Conservation (phyloP, 1,140 invertebrate species). For the Zeugodacus cucurbitae region DNA sequence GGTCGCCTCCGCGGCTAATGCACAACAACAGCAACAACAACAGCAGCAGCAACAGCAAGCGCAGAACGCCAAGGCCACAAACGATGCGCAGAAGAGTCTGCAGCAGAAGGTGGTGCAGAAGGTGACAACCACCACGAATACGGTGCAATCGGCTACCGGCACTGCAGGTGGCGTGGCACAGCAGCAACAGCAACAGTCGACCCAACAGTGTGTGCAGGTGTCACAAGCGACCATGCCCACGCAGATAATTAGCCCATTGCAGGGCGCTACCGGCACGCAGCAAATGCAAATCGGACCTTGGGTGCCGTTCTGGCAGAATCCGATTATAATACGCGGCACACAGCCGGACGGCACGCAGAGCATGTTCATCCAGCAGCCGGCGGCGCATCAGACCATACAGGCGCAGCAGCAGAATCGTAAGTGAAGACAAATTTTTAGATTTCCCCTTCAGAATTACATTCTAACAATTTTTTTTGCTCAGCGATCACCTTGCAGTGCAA, state of each 20-base stretch:
- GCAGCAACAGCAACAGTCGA: slow-evolving; percentile 64
- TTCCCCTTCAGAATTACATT: background rate
- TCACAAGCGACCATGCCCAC: slow-evolving; percentile 73
- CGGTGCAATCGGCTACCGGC: slow-evolving; percentile 55
- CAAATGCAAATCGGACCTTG: slow-evolving; percentile 73
- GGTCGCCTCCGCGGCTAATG: slow-evolving; percentile 50
- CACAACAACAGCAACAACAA: slow-evolving; percentile 49
- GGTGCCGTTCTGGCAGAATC: slow-evolving; percentile 81
- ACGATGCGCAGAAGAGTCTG: slow-evolving; percentile 62
- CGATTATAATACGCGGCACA: slow-evolving; percentile 84
- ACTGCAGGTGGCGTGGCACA: slow-evolving; percentile 49
- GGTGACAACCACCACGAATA: slow-evolving; percentile 66
- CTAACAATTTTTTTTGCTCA: slow-evolving; percentile 38
- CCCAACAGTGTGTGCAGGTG: slow-evolving; percentile 75
- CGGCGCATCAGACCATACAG: slow-evolving; percentile 61
- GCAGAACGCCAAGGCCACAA: slow-evolving; percentile 46
- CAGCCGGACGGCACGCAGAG: slow-evolving; percentile 76
- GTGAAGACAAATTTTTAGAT: slow-evolving; percentile 5
- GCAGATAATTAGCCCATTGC: slow-evolving; percentile 74
- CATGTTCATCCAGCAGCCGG: slow-evolving; percentile 90
- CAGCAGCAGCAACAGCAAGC: slow-evolving; percentile 54
- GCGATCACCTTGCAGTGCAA: slow-evolving; percentile 64
- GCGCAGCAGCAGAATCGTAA: slow-evolving; percentile 63
- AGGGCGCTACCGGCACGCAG: slow-evolving; percentile 71
- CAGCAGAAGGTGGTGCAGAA: slow-evolving; percentile 71